These are phyloP conservation scores for Alloplasta piceator DNA, from an alignment of 2,888 invertebrate species.

Conservation along the genomic window DNA sequence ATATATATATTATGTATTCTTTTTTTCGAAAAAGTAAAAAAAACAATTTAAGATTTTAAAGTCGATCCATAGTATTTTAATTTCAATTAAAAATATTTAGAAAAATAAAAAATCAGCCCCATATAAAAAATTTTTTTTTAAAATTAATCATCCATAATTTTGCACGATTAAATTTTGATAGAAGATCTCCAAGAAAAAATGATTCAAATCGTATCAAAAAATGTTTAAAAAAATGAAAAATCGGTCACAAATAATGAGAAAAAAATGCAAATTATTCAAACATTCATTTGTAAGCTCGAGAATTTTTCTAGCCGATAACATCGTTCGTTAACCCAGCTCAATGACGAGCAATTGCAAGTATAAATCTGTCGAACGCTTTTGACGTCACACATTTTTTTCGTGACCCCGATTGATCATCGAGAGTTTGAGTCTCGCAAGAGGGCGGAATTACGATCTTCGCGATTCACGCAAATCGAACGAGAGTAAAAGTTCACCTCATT, in stretches of 20 bases:
- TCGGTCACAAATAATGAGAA: neutral
- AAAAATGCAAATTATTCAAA: neutral
- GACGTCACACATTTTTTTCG: constrained; percentile 62
- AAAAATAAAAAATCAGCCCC: no score
- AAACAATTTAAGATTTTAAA: no score
- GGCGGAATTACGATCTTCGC: constrained; percentile 9
- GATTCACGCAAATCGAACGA: constrained; percentile 22
- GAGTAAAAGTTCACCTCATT: constrained; percentile 1
- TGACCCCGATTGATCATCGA: constrained; percentile 73
- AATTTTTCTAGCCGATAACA: constrained; percentile 24
- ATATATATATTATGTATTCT: no score
- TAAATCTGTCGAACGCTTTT: constrained; percentile 68
- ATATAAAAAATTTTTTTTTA: no score
- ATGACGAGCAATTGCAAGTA: constrained; percentile 66
- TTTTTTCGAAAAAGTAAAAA: no score
- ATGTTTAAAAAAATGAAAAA: no score
- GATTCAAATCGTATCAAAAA: no score
- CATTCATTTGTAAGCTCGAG: neutral
- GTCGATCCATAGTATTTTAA: no score
- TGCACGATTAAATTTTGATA: no score
- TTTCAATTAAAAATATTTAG: no score
- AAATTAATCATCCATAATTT: no score
- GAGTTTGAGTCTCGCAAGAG: constrained; percentile 4
- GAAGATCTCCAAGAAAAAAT: no score
- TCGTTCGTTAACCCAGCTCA: constrained; percentile 71